phyloP scores from a whole-genome alignment of 2,888 invertebrate genomes.

The Synergus umbraculus region DNA sequence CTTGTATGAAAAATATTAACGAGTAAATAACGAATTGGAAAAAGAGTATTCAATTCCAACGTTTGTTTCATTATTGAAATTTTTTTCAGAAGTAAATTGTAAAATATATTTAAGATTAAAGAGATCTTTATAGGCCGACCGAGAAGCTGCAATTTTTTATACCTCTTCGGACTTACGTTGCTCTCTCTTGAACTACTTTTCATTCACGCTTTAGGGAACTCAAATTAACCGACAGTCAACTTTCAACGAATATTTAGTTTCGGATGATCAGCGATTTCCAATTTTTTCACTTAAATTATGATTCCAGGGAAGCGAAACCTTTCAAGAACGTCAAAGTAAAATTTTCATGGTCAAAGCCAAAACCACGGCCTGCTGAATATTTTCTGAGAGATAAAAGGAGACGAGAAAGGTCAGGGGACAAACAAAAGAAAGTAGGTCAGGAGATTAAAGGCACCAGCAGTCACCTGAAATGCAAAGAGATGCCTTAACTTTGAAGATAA shows the following conservation, averaged over 20 bases:
- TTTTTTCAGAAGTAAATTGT: neutral
- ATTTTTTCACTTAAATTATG: neutral
- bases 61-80: neutral
- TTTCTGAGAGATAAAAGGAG: conserved; percentile 58
- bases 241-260: neutral
- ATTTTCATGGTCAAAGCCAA: conserved; percentile 5
- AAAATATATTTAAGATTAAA: neutral
- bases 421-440: conserved; percentile 51
- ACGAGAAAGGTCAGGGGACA: conserved; percentile 52
- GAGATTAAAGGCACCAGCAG: conserved; percentile 37
- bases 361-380: conserved; percentile 56
- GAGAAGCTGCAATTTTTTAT: neutral
- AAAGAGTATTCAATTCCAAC: neutral
- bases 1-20: neutral
- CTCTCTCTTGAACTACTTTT: conserved; percentile 11
- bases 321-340: neutral
- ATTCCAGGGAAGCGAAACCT: neutral
- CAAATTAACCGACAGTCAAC: neutral
- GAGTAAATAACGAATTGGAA: conserved; percentile 9
- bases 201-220: neutral
- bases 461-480: conserved; percentile 24
- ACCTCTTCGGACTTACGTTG: neutral
- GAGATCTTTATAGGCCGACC: neutral
- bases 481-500: conserved; percentile 13
- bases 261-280: neutral